phyloP scores from a whole-genome alignment of 1,140 invertebrate species.

The Aphelinus atriplicis region DNA sequence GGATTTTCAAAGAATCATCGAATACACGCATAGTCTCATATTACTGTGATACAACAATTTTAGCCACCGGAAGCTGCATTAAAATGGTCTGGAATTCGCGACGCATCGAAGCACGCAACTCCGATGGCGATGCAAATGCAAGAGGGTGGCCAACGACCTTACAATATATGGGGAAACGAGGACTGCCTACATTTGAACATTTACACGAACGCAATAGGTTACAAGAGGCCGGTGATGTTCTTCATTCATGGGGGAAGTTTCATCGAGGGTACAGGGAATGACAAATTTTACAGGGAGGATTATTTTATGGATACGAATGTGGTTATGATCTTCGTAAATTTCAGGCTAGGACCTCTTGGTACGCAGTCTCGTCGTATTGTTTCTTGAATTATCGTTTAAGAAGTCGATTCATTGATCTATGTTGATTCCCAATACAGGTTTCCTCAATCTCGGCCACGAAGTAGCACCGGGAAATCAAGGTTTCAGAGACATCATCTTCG shows the following conservation, averaged over 20 bases:
- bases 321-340: slow-evolving; percentile 70
- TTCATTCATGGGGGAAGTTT: slow-evolving; percentile 73
- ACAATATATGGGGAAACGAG: slow-evolving; percentile 60
- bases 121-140: too few species aligned
- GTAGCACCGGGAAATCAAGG: slow-evolving; percentile 32
- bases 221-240: slow-evolving; percentile 61
- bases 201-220: slow-evolving; percentile 69
- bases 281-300: slow-evolving; percentile 59
- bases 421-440: slow-evolving; percentile 13
- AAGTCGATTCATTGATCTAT: too few species aligned
- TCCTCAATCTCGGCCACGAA: slow-evolving; percentile 24
- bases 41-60: too few species aligned
- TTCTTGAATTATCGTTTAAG: too few species aligned
- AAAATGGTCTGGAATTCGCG: too few species aligned
- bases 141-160: too few species aligned
- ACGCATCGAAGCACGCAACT: too few species aligned
- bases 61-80: too few species aligned
- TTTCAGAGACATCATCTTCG: slow-evolving; percentile 35
- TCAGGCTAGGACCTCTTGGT: slow-evolving; percentile 70
- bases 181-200: slow-evolving; percentile 88
- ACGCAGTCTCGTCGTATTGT: background rate
- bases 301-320: slow-evolving; percentile 65
- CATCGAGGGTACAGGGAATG: slow-evolving; percentile 58
- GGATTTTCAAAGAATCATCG: too few species aligned
- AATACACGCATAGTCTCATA: too few species aligned